Evolutionary conservation across 2,797 vertebrate species (phyloP).

Genomic region (Clamator glandarius): DNA sequence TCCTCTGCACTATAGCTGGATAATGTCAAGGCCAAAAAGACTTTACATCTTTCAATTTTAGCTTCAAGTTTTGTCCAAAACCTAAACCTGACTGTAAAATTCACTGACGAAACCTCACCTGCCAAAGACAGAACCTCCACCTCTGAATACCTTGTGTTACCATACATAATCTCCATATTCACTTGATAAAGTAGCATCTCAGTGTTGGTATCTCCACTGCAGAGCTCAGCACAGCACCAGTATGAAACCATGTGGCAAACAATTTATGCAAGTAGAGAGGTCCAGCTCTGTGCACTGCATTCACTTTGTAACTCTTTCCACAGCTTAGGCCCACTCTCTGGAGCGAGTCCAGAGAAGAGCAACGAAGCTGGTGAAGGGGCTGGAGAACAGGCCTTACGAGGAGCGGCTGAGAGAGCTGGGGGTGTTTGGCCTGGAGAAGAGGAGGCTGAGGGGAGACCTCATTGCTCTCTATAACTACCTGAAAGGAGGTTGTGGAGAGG

Average conservation of each 20-base stretch:
- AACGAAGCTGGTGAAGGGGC: no score
- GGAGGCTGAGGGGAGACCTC: no score
- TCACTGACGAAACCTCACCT: background rate
- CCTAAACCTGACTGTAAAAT: background rate
- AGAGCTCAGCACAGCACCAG: background rate
- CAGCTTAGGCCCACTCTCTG: background rate
- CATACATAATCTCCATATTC: background rate
- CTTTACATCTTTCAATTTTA: background rate
- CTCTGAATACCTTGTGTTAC: background rate
- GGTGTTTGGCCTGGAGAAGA: no score
- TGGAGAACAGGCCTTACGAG: no score
- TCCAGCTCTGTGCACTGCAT: background rate
- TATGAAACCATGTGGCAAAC: fast-evolving
- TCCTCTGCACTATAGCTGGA: background rate
- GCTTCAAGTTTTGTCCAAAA: background rate
- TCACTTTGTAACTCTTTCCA: background rate
- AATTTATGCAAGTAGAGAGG: background rate
- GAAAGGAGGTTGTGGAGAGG: no score
- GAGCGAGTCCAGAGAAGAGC: no score
- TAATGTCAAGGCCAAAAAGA: background rate
- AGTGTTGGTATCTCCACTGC: background rate
- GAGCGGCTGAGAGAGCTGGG: no score
- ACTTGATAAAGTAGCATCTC: background rate
- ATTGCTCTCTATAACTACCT: no score
- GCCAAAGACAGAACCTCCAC: background rate